Evolutionary conservation across 1,140 invertebrate genomes (phyloP), one percentile per base, ranked within the genome.

Genomic region (Caerostris extrusa): DNA sequence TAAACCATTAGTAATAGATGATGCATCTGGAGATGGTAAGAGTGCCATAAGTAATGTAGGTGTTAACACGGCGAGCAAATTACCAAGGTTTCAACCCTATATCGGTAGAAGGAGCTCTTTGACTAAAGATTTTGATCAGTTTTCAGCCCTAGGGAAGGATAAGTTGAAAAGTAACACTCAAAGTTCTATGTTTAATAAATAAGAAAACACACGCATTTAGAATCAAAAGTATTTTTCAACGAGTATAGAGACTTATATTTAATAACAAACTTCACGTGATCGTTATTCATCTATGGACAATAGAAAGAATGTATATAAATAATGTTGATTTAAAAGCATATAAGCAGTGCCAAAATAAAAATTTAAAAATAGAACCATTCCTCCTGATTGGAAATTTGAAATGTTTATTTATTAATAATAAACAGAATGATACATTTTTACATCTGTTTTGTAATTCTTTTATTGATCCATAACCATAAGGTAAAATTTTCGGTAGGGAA

Each of bases 51-150:
- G 92, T 82, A 93, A 89, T 88, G 19, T 89, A 6, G 64, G 34
- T 64, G 14, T 87, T 7, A 92, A n/a, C 57, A 5, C 86, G 1
- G 10, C 86, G 3, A 93, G 92, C 60, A 93, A 93, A 57, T 57
- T 93, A 7, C 92, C 92, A 7, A 93, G 92, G 57, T 93, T 69
- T 55, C 92, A 93, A 56, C 61, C 92, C 5, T 93, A 88, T 17
- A 81, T 56, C 10, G 85, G 85, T 6, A 93, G 92, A 50, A 61
- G 83, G 3, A 89, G 56, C n/a, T 93, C 92, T 7, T 56, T 93
- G 55, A 69, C 91, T 7, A 93, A 82, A 58, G 92, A 93, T 34
- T 77, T 14, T 64, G 92, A 93, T 3, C 92, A 93, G 14, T 60
- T 81, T 61, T 77, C 85, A 34, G 57, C 85, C 3, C n/a, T 71